Evolutionary conservation across 1,140 invertebrate genomes (phyloP), one percentile per base, ranked within the genome.

Genomic region (Dendroctonus ponderosae): DNA sequence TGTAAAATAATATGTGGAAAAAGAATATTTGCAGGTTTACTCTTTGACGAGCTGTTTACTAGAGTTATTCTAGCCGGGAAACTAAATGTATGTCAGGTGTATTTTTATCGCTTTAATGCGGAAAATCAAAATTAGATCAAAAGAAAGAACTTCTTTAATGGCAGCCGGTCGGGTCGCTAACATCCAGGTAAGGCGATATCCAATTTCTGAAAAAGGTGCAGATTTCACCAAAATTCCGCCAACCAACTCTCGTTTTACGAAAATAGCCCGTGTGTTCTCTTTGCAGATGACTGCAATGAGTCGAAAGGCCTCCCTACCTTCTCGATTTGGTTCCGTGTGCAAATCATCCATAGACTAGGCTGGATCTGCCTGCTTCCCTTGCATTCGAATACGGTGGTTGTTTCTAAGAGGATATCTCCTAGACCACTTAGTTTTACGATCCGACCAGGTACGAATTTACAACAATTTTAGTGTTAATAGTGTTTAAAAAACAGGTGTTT

Each of bases 321-420:
- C 60, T 60, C 41, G 59, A 59, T 11, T 60, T 71, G 69, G 77
- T 72, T 77, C 72, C 78, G 78, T 79, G 78, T 79, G 78, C 78
- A 79, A 79, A 76, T 53, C 62, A 52, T 74, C 63, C 71, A 79
- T 79, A 79, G 77, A 79, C 78, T 78, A 79, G 75, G 72, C 69
- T 63, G 63, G 39, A 49, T 64, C 5, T 41, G 40, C 48, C 41
- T 59, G 66, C 66, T 67, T 64, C 68, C 51, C 14, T 60, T 66
- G 62, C 78, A 79, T 77, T 79, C 76, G 76, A 77, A 79, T 63
- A 75, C 72, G 73, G 78, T 77, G 77, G 78, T 78, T 77, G 75
- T 77, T 77, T 77, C 77, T 75, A 75, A 71, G 73, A 74, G 74
- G 74, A 73, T 72, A 70, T 69, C 72, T 74, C 74, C 73, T 75